Conservation (phyloP, 2,113 vertebrate species). For the Microcebus tavaratra region DNA sequence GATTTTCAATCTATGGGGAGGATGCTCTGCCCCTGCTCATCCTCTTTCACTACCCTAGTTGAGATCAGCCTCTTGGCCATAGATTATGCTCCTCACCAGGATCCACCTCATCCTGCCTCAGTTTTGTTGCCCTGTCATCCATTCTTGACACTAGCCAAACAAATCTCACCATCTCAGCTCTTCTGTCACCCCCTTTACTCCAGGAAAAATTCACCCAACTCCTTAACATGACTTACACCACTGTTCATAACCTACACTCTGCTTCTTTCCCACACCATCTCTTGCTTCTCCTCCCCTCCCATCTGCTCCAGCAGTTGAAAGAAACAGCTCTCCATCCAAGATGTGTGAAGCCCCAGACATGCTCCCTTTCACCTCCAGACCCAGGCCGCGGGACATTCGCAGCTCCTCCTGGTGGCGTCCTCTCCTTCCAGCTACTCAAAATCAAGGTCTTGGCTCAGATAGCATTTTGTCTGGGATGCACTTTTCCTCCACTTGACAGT, state of each 20-base stretch:
- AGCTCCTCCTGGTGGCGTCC: neutral
- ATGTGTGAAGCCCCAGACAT: neutral
- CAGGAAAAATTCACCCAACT: neutral
- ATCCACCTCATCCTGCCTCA: neutral
- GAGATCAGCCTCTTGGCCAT: neutral
- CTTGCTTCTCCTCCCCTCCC: neutral
- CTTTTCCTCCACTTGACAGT: neutral
- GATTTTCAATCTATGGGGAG: neutral
- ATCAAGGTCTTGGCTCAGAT: neutral
- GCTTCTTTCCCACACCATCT: neutral
- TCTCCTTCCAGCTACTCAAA: neutral
- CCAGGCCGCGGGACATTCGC: neutral
- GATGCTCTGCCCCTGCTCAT: neutral
- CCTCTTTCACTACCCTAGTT: neutral
- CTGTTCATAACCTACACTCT: neutral
- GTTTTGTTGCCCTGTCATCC: neutral
- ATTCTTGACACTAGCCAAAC: neutral
- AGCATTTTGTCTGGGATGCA: neutral
- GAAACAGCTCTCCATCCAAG: neutral
- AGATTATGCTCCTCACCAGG: neutral
- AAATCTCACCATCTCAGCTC: neutral
- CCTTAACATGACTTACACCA: neutral
- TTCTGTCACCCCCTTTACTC: neutral
- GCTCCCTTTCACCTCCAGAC: neutral
- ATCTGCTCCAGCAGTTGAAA: neutral